Conservation (phyloP, 2,113 vertebrate species). For the Mobula hypostoma region DNA sequence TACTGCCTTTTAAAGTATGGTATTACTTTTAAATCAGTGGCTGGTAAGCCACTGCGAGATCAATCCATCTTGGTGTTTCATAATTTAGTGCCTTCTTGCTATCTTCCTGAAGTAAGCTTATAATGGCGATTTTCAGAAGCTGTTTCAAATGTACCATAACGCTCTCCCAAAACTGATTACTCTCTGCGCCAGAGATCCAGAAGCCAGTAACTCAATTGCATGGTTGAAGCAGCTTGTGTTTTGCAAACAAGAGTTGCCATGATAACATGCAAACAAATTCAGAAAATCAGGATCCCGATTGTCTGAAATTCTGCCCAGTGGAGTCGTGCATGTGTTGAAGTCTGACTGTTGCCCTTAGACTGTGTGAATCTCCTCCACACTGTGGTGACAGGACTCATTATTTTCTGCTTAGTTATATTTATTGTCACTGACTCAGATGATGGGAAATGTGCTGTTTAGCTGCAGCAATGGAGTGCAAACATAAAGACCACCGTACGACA, state of each 20-base stretch:
- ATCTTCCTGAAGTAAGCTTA: neutral
- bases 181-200: neutral
- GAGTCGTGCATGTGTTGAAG: neutral
- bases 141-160: conserved; percentile 1
- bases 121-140: neutral
- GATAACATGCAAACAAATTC: neutral
- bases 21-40: neutral
- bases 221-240: neutral
- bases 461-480: too few relatives aligned
- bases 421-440: too few relatives aligned
- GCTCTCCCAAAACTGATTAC: neutral
- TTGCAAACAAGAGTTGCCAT: neutral
- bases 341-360: neutral
- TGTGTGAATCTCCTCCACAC: neutral
- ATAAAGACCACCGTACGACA: too few relatives aligned
- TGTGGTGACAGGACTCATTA: too few relatives aligned
- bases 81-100: neutral
- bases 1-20: neutral
- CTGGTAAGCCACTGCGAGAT: neutral
- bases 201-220: neutral
- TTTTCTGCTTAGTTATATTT: neutral
- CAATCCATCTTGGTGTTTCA: neutral
- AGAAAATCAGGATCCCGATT: neutral
- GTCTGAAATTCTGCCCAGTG: neutral
- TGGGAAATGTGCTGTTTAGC: too few relatives aligned